These are phyloP conservation scores for Andrena haemorrhoa DNA, from an alignment of 2,888 invertebrate species.

Conservation along the genomic window DNA sequence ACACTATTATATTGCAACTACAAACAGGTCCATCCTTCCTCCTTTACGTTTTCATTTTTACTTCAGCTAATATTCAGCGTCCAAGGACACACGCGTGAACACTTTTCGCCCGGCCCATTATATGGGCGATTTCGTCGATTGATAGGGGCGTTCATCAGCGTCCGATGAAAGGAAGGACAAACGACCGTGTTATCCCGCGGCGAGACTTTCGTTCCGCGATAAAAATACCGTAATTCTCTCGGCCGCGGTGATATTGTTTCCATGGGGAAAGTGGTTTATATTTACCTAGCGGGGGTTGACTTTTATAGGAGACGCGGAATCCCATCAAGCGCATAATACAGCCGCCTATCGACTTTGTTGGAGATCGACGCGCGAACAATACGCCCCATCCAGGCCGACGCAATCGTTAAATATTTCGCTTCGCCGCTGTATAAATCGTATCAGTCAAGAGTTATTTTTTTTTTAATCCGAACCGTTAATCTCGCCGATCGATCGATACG, in stretches of 20 bases:
- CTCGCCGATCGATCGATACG: slow-evolving; percentile 38
- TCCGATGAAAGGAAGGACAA: background rate
- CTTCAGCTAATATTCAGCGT: too few relatives aligned
- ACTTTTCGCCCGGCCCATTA: too few relatives aligned
- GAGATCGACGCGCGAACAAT: slow-evolving; percentile 49
- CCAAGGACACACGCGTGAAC: too few relatives aligned
- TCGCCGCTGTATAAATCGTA: slow-evolving; percentile 54
- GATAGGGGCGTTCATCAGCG: background rate
- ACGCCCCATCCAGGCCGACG: slow-evolving; percentile 29
- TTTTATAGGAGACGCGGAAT: slow-evolving; percentile 59
- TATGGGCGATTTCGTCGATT: background rate
- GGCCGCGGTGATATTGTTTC: slow-evolving; percentile 52
- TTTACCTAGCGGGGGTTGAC: slow-evolving; percentile 49
- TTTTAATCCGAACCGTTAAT: slow-evolving; percentile 51
- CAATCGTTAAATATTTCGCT: slow-evolving; percentile 62
- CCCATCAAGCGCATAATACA: slow-evolving; percentile 60
- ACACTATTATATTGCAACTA: too few relatives aligned
- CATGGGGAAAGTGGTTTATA: slow-evolving; percentile 58
- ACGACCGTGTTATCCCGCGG: background rate
- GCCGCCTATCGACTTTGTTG: slow-evolving; percentile 49
- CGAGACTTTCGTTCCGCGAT: slow-evolving; percentile 11
- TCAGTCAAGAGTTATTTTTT: slow-evolving; percentile 36
- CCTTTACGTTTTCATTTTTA: too few relatives aligned
- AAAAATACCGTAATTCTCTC: slow-evolving; percentile 34
- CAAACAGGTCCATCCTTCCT: too few relatives aligned